phyloP scores from a whole-genome alignment of 2,797 vertebrate genomes.

The Notoglanidium macrostoma region DNA sequence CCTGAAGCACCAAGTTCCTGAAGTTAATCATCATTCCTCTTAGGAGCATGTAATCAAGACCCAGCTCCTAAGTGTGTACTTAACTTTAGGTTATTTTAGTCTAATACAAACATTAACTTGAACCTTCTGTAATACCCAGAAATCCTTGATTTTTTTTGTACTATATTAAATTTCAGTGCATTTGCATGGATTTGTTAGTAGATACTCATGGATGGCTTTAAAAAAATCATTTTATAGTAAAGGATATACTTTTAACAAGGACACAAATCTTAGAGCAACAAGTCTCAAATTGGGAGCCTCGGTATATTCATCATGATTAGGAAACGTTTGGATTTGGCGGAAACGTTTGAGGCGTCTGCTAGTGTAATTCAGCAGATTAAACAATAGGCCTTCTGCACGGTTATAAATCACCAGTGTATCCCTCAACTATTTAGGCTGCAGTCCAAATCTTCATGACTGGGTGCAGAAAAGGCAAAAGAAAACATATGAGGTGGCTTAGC shows the following conservation, averaged over 20 bases:
- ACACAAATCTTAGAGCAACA: conserved; percentile 22
- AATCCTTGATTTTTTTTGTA: not conserved
- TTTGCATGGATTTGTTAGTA: not conserved
- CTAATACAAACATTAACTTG: not conserved
- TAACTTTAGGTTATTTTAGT: not conserved
- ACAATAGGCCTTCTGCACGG: conserved; percentile 51
- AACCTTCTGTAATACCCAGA: not conserved
- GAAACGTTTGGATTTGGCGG: conserved; percentile 37
- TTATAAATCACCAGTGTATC: conserved; percentile 58
- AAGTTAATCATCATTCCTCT: not conserved
- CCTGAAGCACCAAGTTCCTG: not conserved
- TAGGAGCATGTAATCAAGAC: not conserved
- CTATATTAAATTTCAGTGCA: not conserved
- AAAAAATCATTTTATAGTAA: not conserved
- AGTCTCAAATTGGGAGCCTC: conserved; percentile 28
- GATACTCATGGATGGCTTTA: not conserved
- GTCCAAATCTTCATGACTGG: conserved; percentile 55
- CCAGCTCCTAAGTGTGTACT: not conserved
- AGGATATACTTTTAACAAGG: not conserved
- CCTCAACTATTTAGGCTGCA: conserved; percentile 55
- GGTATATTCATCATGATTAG: conserved; percentile 50
- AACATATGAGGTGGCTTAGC: conserved; percentile 56
- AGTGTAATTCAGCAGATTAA: conserved; percentile 58
- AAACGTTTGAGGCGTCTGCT: conserved; percentile 55
- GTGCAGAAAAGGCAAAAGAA: conserved; percentile 56